Percentiles rank a stretch among this genome's conserved stretches.
Conservation (phyloP, 2,113 vertebrate species). For the Ptyas mucosa region DNA sequence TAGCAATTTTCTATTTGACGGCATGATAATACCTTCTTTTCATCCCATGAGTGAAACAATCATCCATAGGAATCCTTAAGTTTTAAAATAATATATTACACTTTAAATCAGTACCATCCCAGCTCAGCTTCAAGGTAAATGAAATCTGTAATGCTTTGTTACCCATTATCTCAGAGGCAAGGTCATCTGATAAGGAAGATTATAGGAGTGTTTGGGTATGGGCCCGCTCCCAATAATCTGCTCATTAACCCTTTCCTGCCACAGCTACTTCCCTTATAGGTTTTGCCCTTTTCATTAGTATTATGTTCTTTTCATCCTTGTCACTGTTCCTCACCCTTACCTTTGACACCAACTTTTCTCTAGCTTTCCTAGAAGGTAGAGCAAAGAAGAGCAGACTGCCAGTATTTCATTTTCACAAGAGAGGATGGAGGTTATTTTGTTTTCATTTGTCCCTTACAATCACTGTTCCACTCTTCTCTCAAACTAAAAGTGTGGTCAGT, state of each 20-base stretch:
- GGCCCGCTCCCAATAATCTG: neutral
- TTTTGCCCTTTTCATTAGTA: neutral
- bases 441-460: neutral
- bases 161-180: neutral
- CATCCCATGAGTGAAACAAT: neutral
- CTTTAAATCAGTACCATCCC: neutral
- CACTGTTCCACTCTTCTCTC: neutral
- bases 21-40: neutral
- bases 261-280: neutral
- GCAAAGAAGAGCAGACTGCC: neutral
- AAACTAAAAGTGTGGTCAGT: neutral
- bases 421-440: neutral
- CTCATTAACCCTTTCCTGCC: neutral
- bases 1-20: neutral
- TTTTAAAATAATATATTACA: neutral
- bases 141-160: neutral
- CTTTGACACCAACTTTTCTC: neutral
- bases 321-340: neutral
- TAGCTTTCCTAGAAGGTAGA: neutral
- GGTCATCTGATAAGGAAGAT: neutral
- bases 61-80: neutral
- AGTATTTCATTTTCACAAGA: neutral
- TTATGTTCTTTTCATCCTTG: neutral
- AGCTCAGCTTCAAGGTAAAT: neutral
- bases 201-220: neutral